These are phyloP conservation scores for Syrista parreyssii DNA, from an alignment of 2,888 invertebrate genomes.

Conservation along the genomic window DNA sequence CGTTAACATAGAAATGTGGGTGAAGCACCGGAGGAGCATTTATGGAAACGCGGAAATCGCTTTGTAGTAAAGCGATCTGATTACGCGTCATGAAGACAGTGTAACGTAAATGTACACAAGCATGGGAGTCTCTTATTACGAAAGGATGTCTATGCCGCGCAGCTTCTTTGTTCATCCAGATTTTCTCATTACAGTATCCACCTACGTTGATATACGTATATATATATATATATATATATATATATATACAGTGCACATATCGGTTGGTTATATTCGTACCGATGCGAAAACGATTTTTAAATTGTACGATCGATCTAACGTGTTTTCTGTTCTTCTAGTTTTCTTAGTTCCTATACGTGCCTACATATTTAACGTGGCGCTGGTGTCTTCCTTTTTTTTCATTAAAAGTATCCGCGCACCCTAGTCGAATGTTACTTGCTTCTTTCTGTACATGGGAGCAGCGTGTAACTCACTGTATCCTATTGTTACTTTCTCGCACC, in stretches of 20 bases:
- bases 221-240: conserved; percentile 6
- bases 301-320: not conserved
- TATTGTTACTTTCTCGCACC: not conserved
- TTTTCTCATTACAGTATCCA: conserved; percentile 17
- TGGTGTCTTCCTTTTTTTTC: not conserved
- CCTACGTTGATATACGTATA: conserved; percentile 13
- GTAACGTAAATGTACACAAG: conserved; percentile 3
- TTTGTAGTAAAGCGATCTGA: conserved; percentile 6
- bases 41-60: conserved; percentile 32
- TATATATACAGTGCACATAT: conserved; percentile 7
- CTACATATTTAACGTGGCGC: not conserved
- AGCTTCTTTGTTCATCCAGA: not conserved
- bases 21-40: conserved; percentile 25
- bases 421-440: not conserved
- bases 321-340: not conserved
- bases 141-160: conserved; percentile 4
- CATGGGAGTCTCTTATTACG: conserved; percentile 22
- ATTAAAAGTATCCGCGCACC: not conserved
- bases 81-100: not conserved
- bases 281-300: not conserved
- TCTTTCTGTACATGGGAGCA: not conserved
- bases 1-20: conserved; percentile 25
- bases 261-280: not conserved
- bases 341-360: not conserved
- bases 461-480: not conserved